A percentile compares a stretch with the other conserved stretches of the same genome.
Conservation (phyloP, 2,797 vertebrate genomes). For the Enteromius treurensis region DNA sequence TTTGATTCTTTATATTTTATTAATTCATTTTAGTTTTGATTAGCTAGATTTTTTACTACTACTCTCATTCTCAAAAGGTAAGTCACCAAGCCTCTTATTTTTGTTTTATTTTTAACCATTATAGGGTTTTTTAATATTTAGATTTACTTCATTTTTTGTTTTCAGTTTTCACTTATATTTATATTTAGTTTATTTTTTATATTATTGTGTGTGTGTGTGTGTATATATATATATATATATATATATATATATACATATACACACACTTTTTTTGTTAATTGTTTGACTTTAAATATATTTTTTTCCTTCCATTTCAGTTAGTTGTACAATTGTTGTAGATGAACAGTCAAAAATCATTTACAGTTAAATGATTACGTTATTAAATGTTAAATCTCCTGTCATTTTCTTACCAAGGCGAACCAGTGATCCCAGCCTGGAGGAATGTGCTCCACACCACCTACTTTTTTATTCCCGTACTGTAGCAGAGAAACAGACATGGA, state of each 20-base stretch:
- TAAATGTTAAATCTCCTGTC: neutral
- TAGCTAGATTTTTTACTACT: no score
- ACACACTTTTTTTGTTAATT: neutral
- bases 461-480: constrained; percentile 88
- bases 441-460: constrained; percentile 89
- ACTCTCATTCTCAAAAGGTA: neutral
- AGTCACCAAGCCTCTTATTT: neutral
- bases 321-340: neutral
- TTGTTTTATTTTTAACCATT: neutral
- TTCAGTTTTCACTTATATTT: neutral
- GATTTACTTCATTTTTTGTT: neutral
- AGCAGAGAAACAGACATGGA: constrained; percentile 56
- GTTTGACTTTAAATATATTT: neutral
- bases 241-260: neutral
- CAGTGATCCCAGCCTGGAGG: constrained; percentile 95
- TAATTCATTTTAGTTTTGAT: neutral
- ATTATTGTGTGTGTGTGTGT: no score
- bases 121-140: neutral
- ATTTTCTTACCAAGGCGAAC: constrained; percentile 89
- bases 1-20: neutral
- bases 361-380: neutral
- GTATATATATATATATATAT: no score
- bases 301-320: neutral
- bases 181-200: neutral
- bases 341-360: neutral